Conservation (phyloP, 2,113 vertebrate species). For the Oophaga pumilio region DNA sequence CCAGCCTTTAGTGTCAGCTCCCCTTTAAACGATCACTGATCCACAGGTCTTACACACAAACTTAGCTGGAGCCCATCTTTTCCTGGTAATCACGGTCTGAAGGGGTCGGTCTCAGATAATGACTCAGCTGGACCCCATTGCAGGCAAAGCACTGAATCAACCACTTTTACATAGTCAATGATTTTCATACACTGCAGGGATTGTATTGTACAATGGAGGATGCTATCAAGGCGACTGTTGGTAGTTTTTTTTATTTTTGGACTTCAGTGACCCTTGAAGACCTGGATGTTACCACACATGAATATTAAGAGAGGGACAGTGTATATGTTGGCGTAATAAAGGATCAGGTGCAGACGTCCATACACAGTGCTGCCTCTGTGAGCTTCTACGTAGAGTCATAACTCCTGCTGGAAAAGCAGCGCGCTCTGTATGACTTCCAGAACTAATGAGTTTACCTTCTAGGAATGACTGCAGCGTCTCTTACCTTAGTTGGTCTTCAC, state of each 20-base stretch:
- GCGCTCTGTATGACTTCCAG: background rate
- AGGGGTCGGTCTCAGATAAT: background rate
- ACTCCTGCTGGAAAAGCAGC: background rate
- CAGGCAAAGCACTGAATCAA: background rate
- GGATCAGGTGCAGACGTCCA: background rate
- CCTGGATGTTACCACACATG: background rate
- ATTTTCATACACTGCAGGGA: background rate
- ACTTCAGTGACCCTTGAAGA: background rate
- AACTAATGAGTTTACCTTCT: conserved; percentile 19
- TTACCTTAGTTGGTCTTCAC: conserved; percentile 32
- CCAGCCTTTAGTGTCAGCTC: no score
- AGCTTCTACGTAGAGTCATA: background rate
- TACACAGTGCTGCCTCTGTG: background rate
- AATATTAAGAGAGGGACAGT: background rate
- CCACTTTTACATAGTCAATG: background rate
- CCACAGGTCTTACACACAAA: background rate
- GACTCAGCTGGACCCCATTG: background rate
- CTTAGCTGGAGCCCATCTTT: background rate
- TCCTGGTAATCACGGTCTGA: background rate
- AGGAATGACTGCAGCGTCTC: background rate
- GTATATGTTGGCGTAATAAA: background rate
- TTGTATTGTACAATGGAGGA: background rate
- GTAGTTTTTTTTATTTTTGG: background rate
- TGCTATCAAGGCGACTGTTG: background rate
- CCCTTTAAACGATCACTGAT: no score